A percentile compares a stretch with the other conserved stretches of the same genome.
These are phyloP conservation scores for Metacarcinus magister DNA, from an alignment of 2,888 invertebrate species.

Conservation along the genomic window DNA sequence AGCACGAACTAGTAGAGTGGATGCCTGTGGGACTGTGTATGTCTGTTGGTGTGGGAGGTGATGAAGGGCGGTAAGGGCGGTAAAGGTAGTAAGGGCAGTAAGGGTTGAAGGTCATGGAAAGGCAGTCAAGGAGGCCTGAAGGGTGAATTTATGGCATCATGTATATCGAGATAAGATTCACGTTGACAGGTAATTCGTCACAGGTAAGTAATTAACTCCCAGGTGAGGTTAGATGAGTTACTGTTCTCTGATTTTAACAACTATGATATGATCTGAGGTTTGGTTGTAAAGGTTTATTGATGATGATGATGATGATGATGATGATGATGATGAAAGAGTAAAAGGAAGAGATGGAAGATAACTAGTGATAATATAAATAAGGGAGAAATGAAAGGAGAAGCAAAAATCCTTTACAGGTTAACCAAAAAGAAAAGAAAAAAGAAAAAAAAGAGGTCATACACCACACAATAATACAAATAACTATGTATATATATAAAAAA, in stretches of 20 bases:
- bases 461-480: too few species aligned
- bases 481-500: not conserved
- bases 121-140: not conserved
- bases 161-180: not conserved
- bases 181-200: not conserved
- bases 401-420: not conserved
- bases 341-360: not conserved
- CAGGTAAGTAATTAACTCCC: slow-evolving; percentile 21
- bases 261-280: not conserved
- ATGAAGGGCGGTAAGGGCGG: too few species aligned
- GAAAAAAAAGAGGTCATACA: too few species aligned
- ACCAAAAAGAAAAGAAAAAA: not conserved
- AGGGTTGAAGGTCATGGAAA: not conserved
- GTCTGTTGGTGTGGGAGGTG: too few species aligned
- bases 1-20: too few species aligned
- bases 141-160: not conserved
- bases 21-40: too few species aligned
- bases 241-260: not conserved
- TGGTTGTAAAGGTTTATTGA: not conserved
- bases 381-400: not conserved
- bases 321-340: not conserved
- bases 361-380: not conserved
- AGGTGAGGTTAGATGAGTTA: not conserved
- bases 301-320: not conserved
- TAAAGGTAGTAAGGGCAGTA: too few species aligned